These are phyloP conservation scores for Acronicta alni DNA, from an alignment of 2,888 invertebrate species.

Conservation along the genomic window DNA sequence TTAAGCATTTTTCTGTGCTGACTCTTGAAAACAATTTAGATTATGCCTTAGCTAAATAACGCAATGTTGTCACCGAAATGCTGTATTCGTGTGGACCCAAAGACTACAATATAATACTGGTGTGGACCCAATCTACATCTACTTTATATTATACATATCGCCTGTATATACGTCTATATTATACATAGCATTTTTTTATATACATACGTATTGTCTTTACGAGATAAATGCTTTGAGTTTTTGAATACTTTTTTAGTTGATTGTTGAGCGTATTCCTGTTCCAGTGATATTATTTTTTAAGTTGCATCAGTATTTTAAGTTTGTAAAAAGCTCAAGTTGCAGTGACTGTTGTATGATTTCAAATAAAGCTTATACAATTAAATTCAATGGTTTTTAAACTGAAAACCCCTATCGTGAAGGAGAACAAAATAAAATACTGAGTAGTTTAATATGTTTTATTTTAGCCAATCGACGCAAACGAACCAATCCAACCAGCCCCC, in stretches of 20 bases:
- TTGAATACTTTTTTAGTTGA: slow-evolving; percentile 12
- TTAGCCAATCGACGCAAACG: slow-evolving; percentile 49
- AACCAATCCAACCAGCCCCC: slow-evolving; percentile 53
- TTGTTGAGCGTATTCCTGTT: slow-evolving; percentile 39
- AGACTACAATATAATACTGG: too few species aligned
- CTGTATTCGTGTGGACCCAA: too few species aligned
- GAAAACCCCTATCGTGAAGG: slow-evolving; percentile 13
- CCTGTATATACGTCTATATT: too few species aligned
- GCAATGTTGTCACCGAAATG: too few species aligned
- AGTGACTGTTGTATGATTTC: slow-evolving; percentile 36
- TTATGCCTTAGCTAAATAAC: too few species aligned
- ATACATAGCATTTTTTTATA: background rate
- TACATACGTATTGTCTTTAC: background rate
- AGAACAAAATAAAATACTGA: slow-evolving; percentile 1
- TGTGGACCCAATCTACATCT: too few species aligned
- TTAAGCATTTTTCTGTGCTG: too few species aligned
- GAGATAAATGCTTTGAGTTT: slow-evolving; percentile 11
- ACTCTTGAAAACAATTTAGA: too few species aligned
- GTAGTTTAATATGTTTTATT: slow-evolving; percentile 45
- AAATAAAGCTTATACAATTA: slow-evolving; percentile 45
- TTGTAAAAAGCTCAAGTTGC: slow-evolving; percentile 18
- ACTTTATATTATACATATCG: too few species aligned
- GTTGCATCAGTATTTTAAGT: slow-evolving; percentile 33
- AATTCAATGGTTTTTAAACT: slow-evolving; percentile 12
- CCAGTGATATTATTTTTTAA: slow-evolving; percentile 44